A percentile compares a stretch with the other conserved stretches of the same genome.
phyloP scores from a whole-genome alignment of 2,888 invertebrate genomes.

The Cephonodes hylas region DNA sequence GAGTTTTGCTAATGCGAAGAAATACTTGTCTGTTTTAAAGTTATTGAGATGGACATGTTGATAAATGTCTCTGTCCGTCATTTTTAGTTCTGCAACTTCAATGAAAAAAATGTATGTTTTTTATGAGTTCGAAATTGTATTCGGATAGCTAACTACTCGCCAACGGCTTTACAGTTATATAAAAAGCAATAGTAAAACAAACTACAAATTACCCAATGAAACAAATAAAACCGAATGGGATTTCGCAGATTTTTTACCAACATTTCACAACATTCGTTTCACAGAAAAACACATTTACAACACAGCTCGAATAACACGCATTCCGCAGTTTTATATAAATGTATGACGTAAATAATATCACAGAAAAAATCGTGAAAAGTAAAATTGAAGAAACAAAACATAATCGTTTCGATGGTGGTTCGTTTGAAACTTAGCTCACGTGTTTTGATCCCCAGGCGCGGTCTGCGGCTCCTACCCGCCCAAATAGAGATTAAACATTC shows the following conservation, averaged over 20 bases:
- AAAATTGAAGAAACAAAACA: not conserved
- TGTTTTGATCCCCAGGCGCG: slow-evolving; percentile 12
- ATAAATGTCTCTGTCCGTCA: too few relatives aligned
- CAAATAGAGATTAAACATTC: slow-evolving; percentile 79
- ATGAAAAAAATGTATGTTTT: too few relatives aligned
- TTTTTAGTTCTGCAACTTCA: too few relatives aligned
- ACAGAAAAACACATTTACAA: not conserved
- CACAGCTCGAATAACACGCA: not conserved
- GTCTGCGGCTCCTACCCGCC: slow-evolving; percentile 41
- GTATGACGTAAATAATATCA: not conserved
- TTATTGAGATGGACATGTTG: too few relatives aligned
- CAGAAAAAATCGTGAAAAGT: not conserved
- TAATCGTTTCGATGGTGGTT: slow-evolving; percentile 11
- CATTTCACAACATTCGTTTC: not conserved
- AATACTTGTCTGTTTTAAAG: too few relatives aligned
- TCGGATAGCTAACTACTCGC: too few relatives aligned
- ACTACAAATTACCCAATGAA: not conserved
- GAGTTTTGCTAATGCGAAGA: too few relatives aligned
- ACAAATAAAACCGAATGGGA: not conserved
- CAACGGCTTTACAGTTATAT: too few relatives aligned
- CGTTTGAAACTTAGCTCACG: slow-evolving; percentile 8
- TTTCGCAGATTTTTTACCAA: not conserved
- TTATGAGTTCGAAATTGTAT: too few relatives aligned
- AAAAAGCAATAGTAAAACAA: not conserved
- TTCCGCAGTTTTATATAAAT: not conserved